phyloP scores from a whole-genome alignment of 2,797 vertebrate genomes.

The Myotis planiceps region DNA sequence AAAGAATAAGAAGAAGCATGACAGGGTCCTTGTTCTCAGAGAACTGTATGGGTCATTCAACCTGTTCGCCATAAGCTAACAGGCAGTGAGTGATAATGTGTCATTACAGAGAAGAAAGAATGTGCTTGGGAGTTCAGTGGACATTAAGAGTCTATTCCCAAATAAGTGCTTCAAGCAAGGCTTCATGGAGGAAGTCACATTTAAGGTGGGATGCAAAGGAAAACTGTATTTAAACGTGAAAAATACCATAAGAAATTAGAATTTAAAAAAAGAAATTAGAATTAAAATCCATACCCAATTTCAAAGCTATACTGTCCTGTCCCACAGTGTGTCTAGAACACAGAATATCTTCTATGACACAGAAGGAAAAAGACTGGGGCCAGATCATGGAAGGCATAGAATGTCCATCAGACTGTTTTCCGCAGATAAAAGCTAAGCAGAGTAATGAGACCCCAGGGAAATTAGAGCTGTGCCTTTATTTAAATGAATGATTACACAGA shows the following conservation, averaged over 20 bases:
- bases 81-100: background rate
- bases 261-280: background rate
- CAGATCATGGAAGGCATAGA: background rate
- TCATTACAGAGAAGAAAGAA: background rate
- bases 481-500: background rate
- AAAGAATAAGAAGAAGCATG: background rate
- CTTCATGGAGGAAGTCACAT: background rate
- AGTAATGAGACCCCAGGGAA: background rate
- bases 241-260: background rate
- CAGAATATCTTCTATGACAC: background rate
- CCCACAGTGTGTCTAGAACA: background rate
- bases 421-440: background rate
- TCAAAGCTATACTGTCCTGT: background rate
- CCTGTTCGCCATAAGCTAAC: background rate
- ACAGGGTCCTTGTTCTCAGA: background rate
- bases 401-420: background rate
- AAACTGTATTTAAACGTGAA: background rate
- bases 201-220: background rate
- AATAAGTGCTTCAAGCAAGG: background rate
- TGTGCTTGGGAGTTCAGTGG: background rate
- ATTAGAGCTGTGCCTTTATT: conserved; percentile 2
- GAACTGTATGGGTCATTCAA: background rate
- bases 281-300: background rate
- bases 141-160: background rate
- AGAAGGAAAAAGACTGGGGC: background rate